Percentiles rank a stretch among this genome's conserved stretches.
These are phyloP conservation scores for Semicossyphus pulcher DNA, from an alignment of 2,113 vertebrate species.

Conservation along the genomic window DNA sequence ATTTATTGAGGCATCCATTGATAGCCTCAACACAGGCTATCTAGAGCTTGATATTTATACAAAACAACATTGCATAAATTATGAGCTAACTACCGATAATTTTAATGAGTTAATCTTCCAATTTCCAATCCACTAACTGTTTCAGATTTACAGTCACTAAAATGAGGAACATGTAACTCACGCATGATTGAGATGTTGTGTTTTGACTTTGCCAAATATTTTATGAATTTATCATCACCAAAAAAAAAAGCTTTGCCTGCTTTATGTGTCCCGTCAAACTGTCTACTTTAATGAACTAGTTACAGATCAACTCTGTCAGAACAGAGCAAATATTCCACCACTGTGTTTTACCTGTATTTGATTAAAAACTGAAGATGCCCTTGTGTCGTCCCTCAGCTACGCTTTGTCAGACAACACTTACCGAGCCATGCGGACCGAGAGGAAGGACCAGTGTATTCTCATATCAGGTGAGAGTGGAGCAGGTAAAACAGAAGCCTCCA, in stretches of 20 bases:
- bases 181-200: too few species aligned
- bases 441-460: slow-evolving; percentile 95
- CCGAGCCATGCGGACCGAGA: slow-evolving; percentile 90
- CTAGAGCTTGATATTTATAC: not conserved
- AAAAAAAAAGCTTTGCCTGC: too few species aligned
- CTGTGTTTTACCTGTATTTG: not conserved
- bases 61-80: not conserved
- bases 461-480: slow-evolving; percentile 97
- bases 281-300: too few species aligned
- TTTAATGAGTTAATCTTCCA: too few species aligned
- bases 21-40: not conserved
- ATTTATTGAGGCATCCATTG: not conserved
- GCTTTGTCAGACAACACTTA: slow-evolving; percentile 94
- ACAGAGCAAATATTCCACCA: too few species aligned
- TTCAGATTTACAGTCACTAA: not conserved
- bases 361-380: slow-evolving; percentile 12
- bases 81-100: too few species aligned
- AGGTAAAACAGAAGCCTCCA: slow-evolving; percentile 96
- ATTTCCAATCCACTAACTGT: not conserved
- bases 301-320: too few species aligned
- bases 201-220: too few species aligned
- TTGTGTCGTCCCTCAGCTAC: slow-evolving; percentile 82
- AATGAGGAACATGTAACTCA: not conserved
- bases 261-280: too few species aligned
- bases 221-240: too few species aligned